Percentiles rank a stretch among this genome's conserved stretches.
Conservation (phyloP, 2,888 invertebrate species). For the Eurytoma californica region DNA sequence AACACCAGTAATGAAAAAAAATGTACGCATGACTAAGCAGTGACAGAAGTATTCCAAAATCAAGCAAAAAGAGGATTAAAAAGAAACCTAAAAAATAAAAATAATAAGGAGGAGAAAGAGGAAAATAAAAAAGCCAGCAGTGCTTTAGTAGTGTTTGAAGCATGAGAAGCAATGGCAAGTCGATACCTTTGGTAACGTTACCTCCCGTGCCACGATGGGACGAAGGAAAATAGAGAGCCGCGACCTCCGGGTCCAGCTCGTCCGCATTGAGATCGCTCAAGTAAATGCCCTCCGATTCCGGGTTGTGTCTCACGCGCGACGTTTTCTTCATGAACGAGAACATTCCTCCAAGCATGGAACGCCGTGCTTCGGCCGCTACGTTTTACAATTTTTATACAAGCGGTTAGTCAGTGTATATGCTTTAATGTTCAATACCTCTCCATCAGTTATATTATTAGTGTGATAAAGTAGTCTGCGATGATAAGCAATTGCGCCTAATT, state of each 20-base stretch:
- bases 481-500: neutral
- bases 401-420: slow-evolving; percentile 39
- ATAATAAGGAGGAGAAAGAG: neutral
- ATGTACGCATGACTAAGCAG: slow-evolving; percentile 19
- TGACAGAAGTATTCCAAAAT: neutral
- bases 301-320: slow-evolving; percentile 78
- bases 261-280: slow-evolving; percentile 93
- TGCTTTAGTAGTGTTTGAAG: slow-evolving; percentile 11
- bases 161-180: slow-evolving; percentile 60
- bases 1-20: neutral
- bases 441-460: neutral
- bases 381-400: slow-evolving; percentile 38
- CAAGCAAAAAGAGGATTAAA: neutral
- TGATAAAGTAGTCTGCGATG: neutral
- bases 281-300: slow-evolving; percentile 88
- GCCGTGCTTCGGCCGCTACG: slow-evolving; percentile 74
- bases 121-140: slow-evolving; percentile 12
- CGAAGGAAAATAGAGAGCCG: slow-evolving; percentile 89
- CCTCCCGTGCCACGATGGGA: slow-evolving; percentile 73
- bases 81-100: neutral
- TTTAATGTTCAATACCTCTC: neutral
- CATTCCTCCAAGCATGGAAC: slow-evolving; percentile 92
- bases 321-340: slow-evolving; percentile 93
- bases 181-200: slow-evolving; percentile 69
- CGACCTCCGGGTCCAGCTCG: slow-evolving; percentile 93